Base-by-base conservation (phyloP, 1,140 invertebrate species). In the Drosophila kurseongensis region DNA sequence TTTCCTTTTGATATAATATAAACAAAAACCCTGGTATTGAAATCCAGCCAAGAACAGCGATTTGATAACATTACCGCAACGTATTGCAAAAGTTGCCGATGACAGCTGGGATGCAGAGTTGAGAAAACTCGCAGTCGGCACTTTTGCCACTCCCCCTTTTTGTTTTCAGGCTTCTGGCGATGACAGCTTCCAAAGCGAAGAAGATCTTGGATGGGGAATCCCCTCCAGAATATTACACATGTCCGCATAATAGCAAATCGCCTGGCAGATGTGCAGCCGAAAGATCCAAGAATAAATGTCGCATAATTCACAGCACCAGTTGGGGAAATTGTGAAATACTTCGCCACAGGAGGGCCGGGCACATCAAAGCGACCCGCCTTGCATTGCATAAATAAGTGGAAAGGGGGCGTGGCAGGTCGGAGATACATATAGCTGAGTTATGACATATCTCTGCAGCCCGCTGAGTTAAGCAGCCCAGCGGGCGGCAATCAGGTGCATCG, bases 361-460 rank as follows among this genome's bases (percentile, higher is more conserved):
- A 80, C 78, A 80, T 80, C 78, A 80, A 80, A 80, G 76, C 40
- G n/a, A 36, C 23, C 8, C 13, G 40, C 14, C 52, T 41, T 45
- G 36, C 35, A 60, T 81, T 82, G 79, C 79, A 82, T 82, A 82
- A 82, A 82, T 38, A 50, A 14, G 13, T 12, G 32, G 7, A 51
- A 29, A 35, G 27, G 48, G n/a, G 48, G 48, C 48, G 27, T 51
- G 48, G 48, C 48, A 14, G 47, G 47, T 29, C 13, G 48, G 48
- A 27, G 32, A 14, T 14, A 41, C 58, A 62, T 45, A 32, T 8
- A 32, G 1, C 40, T 51, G 57, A 73, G 72, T 55, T 74, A 73
- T 51, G 68, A 63, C 57, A 75, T 75, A 32, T 60, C 36, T 29
- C 16, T 35, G 9, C 6, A 35, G 47, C 38, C 38, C 38, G 41